These are phyloP conservation scores for Vulpes lagopus DNA, from an alignment of 2,113 vertebrate genomes.

Conservation along the genomic window DNA sequence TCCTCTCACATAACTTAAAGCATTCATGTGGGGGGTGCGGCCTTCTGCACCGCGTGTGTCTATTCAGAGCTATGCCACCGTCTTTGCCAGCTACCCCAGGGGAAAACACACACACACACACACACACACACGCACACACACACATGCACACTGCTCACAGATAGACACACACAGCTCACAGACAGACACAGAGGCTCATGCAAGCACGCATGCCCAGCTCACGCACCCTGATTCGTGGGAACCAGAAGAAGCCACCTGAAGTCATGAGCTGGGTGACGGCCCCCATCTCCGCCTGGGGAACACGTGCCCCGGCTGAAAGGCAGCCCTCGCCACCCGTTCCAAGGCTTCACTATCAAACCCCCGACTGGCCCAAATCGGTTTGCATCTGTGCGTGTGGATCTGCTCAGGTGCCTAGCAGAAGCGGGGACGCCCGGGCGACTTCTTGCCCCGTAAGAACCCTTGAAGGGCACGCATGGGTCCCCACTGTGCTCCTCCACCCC, in stretches of 20 bases:
- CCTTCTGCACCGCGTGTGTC: neutral
- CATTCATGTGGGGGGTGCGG: neutral
- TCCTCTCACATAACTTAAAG: neutral
- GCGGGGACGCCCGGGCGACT: fast-evolving
- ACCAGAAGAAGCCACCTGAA: neutral
- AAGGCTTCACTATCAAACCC: neutral
- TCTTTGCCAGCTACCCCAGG: neutral
- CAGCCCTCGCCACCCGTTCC: fast-evolving
- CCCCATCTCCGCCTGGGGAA: neutral
- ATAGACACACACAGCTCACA: too few relatives aligned
- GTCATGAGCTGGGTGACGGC: neutral
- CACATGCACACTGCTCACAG: neutral
- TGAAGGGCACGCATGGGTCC: fast-evolving
- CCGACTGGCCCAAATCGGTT: fast-evolving
- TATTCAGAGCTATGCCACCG: neutral
- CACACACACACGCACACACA: neutral
- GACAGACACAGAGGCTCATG: too few relatives aligned
- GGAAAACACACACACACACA: neutral
- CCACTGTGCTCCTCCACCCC: fast-evolving
- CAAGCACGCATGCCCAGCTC: neutral
- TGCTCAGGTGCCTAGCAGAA: fast-evolving
- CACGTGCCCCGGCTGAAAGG: fast-evolving
- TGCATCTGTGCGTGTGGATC: fast-evolving
- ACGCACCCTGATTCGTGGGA: neutral
- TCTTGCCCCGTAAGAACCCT: fast-evolving